Percentiles rank a stretch among this genome's conserved stretches.
phyloP scores from a whole-genome alignment of 2,113 vertebrate genomes.

The Opisthocomus hoazin region DNA sequence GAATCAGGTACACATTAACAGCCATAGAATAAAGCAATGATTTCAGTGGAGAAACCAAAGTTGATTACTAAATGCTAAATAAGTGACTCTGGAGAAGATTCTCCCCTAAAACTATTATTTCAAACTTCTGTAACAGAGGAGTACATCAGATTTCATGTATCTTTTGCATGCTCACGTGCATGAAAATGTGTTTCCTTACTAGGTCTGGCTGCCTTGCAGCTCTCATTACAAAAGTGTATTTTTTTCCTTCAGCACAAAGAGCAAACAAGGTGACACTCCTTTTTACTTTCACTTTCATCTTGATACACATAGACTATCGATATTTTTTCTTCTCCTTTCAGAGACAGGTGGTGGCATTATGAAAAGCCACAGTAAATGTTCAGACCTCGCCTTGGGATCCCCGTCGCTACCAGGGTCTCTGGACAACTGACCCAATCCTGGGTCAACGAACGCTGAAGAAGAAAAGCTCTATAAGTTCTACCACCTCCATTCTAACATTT shows the following conservation, averaged over 20 bases:
- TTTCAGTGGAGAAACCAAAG: background rate
- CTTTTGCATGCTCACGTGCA: background rate
- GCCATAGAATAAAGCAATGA: background rate
- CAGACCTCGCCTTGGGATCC: background rate
- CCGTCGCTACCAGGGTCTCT: background rate
- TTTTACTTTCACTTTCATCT: slow-evolving; percentile 12
- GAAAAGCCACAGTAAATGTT: background rate
- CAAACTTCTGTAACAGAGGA: background rate
- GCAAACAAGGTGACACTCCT: background rate
- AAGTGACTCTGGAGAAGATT: background rate
- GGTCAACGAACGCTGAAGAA: background rate
- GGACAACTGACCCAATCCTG: background rate
- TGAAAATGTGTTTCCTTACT: background rate
- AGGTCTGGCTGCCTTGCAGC: background rate
- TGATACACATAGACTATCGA: accelerated
- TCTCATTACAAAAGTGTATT: background rate
- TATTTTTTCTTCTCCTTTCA: background rate
- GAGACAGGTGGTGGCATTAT: background rate
- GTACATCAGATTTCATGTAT: background rate
- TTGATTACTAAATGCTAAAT: background rate
- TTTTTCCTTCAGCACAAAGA: background rate
- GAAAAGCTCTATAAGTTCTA: background rate
- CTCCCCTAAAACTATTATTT: background rate
- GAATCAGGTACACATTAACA: background rate
- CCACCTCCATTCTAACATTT: background rate